Evolutionary conservation across 2,797 vertebrate species (phyloP).

Genomic region (Phataginus tetradactyla): DNA sequence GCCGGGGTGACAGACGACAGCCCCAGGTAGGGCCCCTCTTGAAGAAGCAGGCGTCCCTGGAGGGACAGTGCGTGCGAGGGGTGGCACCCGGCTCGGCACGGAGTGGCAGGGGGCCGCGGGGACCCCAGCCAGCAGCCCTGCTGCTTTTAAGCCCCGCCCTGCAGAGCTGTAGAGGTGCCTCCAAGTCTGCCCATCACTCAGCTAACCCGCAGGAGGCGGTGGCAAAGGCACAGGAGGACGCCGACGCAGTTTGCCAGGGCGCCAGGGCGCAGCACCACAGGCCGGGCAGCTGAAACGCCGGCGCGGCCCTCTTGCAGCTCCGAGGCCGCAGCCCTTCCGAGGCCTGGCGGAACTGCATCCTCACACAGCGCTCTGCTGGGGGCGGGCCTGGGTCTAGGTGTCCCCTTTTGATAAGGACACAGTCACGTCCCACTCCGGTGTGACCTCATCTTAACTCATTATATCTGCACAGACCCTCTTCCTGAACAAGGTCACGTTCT

Average conservation of each 20-base stretch:
- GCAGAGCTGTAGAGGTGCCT: accelerated
- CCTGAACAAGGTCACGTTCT: not conserved
- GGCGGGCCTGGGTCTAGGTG: no score
- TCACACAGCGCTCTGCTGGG: not conserved
- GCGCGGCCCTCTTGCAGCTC: no score
- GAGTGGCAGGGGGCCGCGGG: accelerated
- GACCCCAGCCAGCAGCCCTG: not conserved
- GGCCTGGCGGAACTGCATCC: not conserved
- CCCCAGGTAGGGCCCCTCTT: no score
- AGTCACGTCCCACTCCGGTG: accelerated
- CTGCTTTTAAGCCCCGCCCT: not conserved
- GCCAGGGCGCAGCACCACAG: no score
- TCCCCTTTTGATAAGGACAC: not conserved
- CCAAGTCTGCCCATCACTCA: accelerated
- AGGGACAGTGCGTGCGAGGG: not conserved
- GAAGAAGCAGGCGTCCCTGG: not conserved
- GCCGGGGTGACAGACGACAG: accelerated
- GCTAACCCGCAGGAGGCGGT: not conserved
- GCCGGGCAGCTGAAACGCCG: no score
- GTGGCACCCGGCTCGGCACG: no score
- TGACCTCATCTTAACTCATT: not conserved
- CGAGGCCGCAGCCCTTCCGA: no score
- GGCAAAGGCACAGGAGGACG: no score
- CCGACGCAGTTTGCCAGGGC: no score
- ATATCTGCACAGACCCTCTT: accelerated